These are phyloP conservation scores for Dysmachus trigonus DNA, from an alignment of 2,888 invertebrate genomes.

Conservation along the genomic window DNA sequence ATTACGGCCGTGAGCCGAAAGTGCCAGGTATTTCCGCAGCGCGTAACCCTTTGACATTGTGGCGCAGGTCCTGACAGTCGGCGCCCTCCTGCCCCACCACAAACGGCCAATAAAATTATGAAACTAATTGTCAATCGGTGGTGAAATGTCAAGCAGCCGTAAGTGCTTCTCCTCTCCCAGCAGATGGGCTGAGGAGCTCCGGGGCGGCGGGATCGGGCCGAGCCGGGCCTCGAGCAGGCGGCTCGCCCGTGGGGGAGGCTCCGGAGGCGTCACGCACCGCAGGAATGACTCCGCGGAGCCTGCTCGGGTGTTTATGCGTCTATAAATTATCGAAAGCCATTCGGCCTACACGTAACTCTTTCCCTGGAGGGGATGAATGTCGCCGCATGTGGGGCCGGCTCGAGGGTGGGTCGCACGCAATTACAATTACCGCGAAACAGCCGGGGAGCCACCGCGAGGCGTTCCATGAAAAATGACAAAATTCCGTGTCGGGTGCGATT, in stretches of 20 bases:
- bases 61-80: not conserved
- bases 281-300: not conserved
- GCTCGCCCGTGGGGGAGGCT: not conserved
- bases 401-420: conserved; percentile 16
- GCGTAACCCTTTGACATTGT: not conserved
- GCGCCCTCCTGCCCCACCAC: not conserved
- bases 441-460: not conserved
- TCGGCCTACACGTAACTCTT: conserved; percentile 34
- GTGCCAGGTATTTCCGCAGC: not conserved
- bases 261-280: conserved; percentile 4
- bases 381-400: not conserved
- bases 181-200: not conserved
- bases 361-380: not conserved
- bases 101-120: conserved; percentile 32
- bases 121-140: conserved; percentile 35
- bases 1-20: not conserved
- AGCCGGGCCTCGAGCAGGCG: not conserved
- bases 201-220: not conserved
- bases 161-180: conserved; percentile 8
- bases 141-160: conserved; percentile 14
- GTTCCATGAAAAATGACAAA: conserved; percentile 32
- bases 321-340: conserved; percentile 33
- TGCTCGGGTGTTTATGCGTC: conserved; percentile 25
- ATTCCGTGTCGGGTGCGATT: conserved; percentile 36
- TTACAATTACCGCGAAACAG: conserved; percentile 35